These are phyloP conservation scores for Mormoops blainvillei DNA, from an alignment of 2,113 vertebrate species.

Conservation along the genomic window DNA sequence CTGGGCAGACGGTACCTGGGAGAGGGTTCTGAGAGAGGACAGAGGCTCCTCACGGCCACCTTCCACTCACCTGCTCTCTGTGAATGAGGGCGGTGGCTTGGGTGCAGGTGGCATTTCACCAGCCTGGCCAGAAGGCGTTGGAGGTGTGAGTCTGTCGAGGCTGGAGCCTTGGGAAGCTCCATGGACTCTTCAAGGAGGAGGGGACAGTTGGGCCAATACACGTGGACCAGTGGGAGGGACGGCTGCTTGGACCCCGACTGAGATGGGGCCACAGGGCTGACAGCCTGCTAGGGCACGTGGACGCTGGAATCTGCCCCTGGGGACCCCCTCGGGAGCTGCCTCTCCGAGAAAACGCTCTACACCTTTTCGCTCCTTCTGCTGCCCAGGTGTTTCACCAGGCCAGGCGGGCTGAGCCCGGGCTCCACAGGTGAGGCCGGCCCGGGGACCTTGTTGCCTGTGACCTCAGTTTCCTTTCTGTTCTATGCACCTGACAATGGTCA, in stretches of 20 bases:
- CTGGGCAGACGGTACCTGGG: background rate
- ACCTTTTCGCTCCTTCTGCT: rapidly evolving
- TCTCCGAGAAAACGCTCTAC: background rate
- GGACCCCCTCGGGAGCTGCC: background rate
- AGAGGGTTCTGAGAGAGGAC: background rate
- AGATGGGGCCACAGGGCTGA: background rate
- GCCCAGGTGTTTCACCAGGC: background rate
- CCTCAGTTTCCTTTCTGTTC: background rate
- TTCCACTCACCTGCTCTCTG: background rate
- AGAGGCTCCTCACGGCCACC: background rate
- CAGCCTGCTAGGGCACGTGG: rapidly evolving
- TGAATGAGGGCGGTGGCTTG: background rate
- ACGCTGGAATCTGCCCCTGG: background rate
- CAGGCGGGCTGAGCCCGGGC: background rate
- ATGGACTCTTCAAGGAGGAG: background rate
- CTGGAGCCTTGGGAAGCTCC: background rate
- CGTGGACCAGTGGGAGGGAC: rapidly evolving
- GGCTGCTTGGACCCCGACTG: background rate
- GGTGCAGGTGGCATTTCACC: background rate
- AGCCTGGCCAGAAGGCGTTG: background rate
- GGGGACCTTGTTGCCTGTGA: background rate
- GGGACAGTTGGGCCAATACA: background rate
- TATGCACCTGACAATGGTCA: background rate
- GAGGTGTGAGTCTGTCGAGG: rapidly evolving
- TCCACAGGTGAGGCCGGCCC: background rate